A percentile compares a stretch with the other conserved stretches of the same genome.
Evolutionary conservation across 1,140 invertebrate species (phyloP).

Genomic region (Cyrtorhinus lividipennis): DNA sequence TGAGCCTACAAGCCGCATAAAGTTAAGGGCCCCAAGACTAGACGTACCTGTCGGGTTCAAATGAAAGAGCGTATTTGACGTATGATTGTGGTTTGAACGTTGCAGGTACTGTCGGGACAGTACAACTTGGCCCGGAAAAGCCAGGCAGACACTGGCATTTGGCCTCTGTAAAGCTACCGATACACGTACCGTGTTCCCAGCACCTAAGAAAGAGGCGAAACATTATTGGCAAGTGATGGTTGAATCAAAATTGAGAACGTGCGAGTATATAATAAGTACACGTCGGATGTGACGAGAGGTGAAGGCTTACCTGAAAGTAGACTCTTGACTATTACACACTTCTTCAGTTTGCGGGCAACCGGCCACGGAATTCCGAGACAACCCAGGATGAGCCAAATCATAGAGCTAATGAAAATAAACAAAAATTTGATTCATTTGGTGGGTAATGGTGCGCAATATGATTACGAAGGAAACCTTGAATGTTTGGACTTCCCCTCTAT

Average conservation of each 20-base stretch:
- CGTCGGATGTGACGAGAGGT: too few relatives aligned
- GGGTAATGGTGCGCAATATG: too few relatives aligned
- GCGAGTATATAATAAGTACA: too few relatives aligned
- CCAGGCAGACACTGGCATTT: conserved; percentile 85
- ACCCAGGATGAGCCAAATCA: conserved; percentile 74
- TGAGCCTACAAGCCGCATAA: too few relatives aligned
- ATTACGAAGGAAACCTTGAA: too few relatives aligned
- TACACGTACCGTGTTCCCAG: conserved; percentile 83
- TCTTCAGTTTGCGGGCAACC: conserved; percentile 85
- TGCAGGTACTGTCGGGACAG: conserved; percentile 64
- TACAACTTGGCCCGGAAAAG: conserved; percentile 76
- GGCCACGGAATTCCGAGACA: conserved; percentile 65
- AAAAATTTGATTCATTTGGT: conserved; percentile 5
- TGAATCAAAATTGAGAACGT: neutral
- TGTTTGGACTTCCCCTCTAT: too few relatives aligned
- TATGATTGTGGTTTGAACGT: conserved; percentile 87
- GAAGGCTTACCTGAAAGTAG: conserved; percentile 38
- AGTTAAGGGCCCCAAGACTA: too few relatives aligned
- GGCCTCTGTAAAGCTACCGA: conserved; percentile 75
- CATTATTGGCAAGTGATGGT: neutral
- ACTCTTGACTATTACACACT: conserved; percentile 64
- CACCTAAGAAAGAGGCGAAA: conserved; percentile 44
- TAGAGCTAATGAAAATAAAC: conserved; percentile 45
- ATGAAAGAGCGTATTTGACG: conserved; percentile 87
- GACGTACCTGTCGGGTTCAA: conserved; percentile 73